phyloP scores from a whole-genome alignment of 2,888 invertebrate species.

The Lypha dubia region DNA sequence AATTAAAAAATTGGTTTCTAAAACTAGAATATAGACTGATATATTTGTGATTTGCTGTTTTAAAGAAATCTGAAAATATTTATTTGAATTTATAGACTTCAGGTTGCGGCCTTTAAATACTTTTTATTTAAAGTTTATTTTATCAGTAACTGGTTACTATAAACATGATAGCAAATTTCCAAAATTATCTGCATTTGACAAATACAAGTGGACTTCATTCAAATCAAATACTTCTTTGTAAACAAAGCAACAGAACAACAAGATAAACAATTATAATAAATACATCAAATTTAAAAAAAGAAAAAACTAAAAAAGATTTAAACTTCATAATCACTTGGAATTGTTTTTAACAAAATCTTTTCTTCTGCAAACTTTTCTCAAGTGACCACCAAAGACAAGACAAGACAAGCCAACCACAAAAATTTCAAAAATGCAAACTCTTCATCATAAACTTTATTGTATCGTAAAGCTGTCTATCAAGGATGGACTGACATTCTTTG shows the following conservation, averaged over 20 bases:
- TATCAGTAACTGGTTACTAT: too few species aligned
- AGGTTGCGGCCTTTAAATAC: too few species aligned
- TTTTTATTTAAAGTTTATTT: not conserved
- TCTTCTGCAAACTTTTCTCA: constrained; percentile 11
- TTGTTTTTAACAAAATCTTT: not conserved
- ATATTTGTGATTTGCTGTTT: too few species aligned
- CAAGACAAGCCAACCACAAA: constrained; percentile 25
- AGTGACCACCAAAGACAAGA: too few species aligned
- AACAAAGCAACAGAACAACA: constrained; percentile 13
- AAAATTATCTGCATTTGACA: too few species aligned
- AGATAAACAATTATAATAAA: constrained; percentile 18
- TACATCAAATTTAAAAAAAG: constrained; percentile 22
- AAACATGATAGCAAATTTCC: too few species aligned
- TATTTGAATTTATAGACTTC: too few species aligned
- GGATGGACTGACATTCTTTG: constrained; percentile 22
- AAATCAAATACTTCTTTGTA: too few species aligned
- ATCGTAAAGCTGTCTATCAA: constrained; percentile 30
- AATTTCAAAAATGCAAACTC: constrained; percentile 11
- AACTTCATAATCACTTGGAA: not conserved
- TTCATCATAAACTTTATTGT: constrained; percentile 54
- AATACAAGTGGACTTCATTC: constrained; percentile 61
- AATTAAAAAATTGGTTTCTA: too few species aligned
- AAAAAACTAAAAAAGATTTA: constrained; percentile 4
- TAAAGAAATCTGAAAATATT: too few species aligned
- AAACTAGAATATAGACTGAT: too few species aligned